A percentile compares a stretch with the other conserved stretches of the same genome.
These are phyloP conservation scores for Pegoplata infirma DNA, from an alignment of 2,888 invertebrate species.

Conservation along the genomic window DNA sequence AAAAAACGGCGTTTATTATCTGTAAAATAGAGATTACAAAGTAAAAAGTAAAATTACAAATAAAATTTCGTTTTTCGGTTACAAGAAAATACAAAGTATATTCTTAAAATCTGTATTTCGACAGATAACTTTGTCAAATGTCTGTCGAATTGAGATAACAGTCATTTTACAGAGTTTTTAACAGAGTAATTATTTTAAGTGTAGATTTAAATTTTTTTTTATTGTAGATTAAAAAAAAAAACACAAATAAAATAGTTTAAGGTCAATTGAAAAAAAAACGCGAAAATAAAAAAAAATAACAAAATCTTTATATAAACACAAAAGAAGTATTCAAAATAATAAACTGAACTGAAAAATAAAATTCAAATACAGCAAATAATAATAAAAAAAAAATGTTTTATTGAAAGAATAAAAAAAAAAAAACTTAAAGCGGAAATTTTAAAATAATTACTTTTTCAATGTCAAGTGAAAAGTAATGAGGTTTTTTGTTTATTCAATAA, in stretches of 20 bases:
- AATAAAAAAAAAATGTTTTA: no score
- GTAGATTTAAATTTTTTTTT: neutral
- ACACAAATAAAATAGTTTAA: constrained; percentile 51
- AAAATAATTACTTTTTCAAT: constrained; percentile 52
- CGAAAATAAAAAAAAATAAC: constrained; percentile 26
- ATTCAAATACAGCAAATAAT: neutral
- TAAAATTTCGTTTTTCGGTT: no score
- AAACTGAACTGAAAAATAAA: constrained; percentile 8
- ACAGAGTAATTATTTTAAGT: no score
- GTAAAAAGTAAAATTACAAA: no score
- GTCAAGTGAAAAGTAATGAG: constrained; percentile 41
- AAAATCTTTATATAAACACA: neutral
- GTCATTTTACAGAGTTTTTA: no score
- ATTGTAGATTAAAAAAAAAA: constrained; percentile 14
- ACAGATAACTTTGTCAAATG: no score
- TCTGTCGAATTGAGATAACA: no score
- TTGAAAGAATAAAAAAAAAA: neutral
- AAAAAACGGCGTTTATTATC: no score
- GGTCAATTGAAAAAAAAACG: constrained; percentile 46
- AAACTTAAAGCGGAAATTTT: constrained; percentile 35
- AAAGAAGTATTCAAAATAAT: neutral
- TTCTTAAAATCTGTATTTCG: no score
- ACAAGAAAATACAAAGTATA: no score
- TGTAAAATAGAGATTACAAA: no score
- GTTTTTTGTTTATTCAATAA: no score